Conservation (phyloP, 1,140 invertebrate species). For the Leptinotarsa undecemlineata region DNA sequence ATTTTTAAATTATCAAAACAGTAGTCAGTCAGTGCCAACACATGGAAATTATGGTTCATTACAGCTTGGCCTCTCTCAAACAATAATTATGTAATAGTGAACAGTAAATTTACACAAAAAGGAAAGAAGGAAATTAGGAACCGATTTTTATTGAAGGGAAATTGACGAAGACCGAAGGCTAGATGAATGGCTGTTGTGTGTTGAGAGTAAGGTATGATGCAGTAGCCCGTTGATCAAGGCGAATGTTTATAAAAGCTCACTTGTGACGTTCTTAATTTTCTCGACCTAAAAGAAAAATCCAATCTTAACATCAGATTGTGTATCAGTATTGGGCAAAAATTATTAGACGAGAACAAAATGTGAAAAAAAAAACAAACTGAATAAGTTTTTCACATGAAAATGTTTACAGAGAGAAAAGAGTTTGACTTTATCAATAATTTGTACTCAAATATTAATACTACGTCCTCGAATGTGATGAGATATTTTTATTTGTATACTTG, state of each 20-base stretch:
- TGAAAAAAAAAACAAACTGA: too few species aligned
- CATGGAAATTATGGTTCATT: not conserved
- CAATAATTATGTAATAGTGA: not conserved
- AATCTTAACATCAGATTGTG: too few species aligned
- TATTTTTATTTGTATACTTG: too few species aligned
- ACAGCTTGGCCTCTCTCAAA: not conserved
- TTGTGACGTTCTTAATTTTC: conserved; percentile 1
- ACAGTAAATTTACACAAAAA: not conserved
- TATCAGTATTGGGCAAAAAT: too few species aligned
- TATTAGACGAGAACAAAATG: too few species aligned
- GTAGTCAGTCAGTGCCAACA: too few species aligned
- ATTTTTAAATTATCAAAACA: too few species aligned
- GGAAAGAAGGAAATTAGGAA: not conserved
- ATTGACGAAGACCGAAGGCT: conserved; percentile 2
- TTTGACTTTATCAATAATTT: too few species aligned
- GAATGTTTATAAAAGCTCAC: conserved; percentile 1
- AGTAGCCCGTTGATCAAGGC: not conserved
- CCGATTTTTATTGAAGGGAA: not conserved
- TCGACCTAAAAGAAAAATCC: not conserved
- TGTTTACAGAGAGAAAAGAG: too few species aligned
- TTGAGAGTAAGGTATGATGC: conserved; percentile 3
- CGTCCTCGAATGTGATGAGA: too few species aligned
- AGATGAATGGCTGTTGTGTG: not conserved
- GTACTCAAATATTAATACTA: too few species aligned
- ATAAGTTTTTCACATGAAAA: too few species aligned